Evolutionary conservation across 2,797 vertebrate genomes (phyloP).

Genomic region (Micropoecilia bifurca): DNA sequence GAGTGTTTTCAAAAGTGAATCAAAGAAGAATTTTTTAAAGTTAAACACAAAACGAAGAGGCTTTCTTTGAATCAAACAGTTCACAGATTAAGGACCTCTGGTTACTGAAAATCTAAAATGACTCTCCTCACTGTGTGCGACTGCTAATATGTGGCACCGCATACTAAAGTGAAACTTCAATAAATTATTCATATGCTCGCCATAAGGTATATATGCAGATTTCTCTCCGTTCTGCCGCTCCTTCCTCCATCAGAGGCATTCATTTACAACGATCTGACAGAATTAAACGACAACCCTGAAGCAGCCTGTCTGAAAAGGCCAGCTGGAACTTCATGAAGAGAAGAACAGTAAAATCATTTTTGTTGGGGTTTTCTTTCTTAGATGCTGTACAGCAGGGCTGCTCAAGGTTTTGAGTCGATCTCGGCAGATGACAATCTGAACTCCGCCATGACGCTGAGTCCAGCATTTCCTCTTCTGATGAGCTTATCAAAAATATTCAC

Average conservation of each 20-base stretch:
- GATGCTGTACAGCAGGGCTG: neutral
- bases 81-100: constrained; percentile 30
- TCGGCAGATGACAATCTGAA: too few species aligned
- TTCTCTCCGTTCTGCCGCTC: constrained; percentile 4
- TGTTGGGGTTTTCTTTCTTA: constrained; percentile 4
- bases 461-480: too few species aligned
- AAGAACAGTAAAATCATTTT: constrained; percentile 4
- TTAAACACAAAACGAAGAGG: constrained; percentile 4
- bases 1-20: neutral
- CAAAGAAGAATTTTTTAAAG: neutral
- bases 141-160: constrained; percentile 24
- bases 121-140: neutral
- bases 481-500: too few species aligned
- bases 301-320: constrained; percentile 16
- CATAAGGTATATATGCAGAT: constrained; percentile 35
- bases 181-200: constrained; percentile 57
- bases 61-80: constrained; percentile 9
- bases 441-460: too few species aligned
- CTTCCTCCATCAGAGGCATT: neutral
- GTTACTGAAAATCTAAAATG: constrained; percentile 12
- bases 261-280: constrained; percentile 33
- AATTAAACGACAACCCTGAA: constrained; percentile 9
- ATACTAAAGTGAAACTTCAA: constrained; percentile 28
- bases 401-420: too few species aligned
- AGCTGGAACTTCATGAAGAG: constrained; percentile 15